Conservation (phyloP, 2,113 vertebrate species). For the Chaenocephalus aceratus region DNA sequence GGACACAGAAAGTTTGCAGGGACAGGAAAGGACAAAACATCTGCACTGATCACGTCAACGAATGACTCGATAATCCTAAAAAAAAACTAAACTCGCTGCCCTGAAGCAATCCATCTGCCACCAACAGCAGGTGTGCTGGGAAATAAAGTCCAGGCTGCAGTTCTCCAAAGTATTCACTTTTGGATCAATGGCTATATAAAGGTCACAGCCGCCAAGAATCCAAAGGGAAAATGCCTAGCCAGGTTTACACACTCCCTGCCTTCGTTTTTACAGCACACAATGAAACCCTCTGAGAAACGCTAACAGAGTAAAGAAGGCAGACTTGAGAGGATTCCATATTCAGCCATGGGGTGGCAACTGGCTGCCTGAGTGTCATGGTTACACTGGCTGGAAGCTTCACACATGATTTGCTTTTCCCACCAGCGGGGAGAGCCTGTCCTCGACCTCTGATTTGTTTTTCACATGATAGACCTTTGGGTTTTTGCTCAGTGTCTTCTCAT, state of each 20-base stretch:
- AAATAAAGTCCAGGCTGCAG: conserved; percentile 57
- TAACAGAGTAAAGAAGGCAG: conserved; percentile 28
- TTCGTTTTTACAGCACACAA: conserved; percentile 58
- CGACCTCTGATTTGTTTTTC: conserved; percentile 75
- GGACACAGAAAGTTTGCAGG: conserved; percentile 32
- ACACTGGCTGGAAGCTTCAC: conserved; percentile 62
- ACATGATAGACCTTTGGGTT: conserved; percentile 59
- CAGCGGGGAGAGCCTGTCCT: conserved; percentile 63
- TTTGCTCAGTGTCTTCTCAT: conserved; percentile 38
- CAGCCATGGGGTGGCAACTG: conserved; percentile 47
- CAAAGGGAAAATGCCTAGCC: conserved; percentile 42
- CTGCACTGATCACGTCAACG: conserved; percentile 65
- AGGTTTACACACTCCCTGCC: conserved; percentile 59
- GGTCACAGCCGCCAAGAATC: conserved; percentile 60
- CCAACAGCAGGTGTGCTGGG: conserved; percentile 74
- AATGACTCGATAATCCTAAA: conserved; percentile 60
- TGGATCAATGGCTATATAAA: conserved; percentile 73
- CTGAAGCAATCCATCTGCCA: conserved; percentile 74
- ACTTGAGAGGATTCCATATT: conserved; percentile 44
- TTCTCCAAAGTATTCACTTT: conserved; percentile 60
- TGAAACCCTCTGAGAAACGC: conserved; percentile 62
- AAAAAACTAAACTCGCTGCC: conserved; percentile 55
- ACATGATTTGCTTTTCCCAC: conserved; percentile 80
- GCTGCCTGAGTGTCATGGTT: conserved; percentile 69
- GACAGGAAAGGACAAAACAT: conserved; percentile 63